Evolutionary conservation across 2,888 invertebrate genomes (phyloP).

Genomic region (Caenorhabditis auriculariae): DNA sequence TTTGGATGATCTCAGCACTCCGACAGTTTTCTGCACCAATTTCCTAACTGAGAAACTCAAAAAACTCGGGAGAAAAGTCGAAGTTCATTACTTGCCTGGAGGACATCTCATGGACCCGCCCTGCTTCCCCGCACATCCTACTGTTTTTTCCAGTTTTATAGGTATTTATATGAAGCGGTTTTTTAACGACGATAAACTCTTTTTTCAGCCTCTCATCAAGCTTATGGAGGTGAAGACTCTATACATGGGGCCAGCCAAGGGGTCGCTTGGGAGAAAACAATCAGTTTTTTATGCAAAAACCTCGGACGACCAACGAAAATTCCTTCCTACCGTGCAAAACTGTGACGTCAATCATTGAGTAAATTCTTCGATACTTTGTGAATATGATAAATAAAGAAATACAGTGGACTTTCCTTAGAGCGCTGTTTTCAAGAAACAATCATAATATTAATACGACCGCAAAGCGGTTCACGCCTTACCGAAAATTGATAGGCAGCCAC

Average conservation of each 20-base stretch:
- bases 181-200: not conserved
- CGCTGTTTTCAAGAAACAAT: no score
- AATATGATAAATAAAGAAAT: no score
- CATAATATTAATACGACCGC: no score
- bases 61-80: constrained; percentile 6
- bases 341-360: no score
- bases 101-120: constrained; percentile 25
- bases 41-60: not conserved
- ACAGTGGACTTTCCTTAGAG: no score
- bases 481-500: no score
- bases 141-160: constrained; percentile 12
- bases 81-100: constrained; percentile 15
- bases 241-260: constrained; percentile 21
- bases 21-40: constrained; percentile 5
- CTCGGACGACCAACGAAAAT: constrained; percentile 14
- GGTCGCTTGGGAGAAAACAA: constrained; percentile 18
- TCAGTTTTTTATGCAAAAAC: constrained; percentile 18
- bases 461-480: no score
- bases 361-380: constrained; percentile 16
- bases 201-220: constrained; percentile 17
- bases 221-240: constrained; percentile 20
- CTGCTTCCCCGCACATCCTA: constrained; percentile 17
- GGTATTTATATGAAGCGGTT: no score
- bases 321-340: no score
- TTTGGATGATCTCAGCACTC: constrained; percentile 20